Conservation (phyloP, 2,797 vertebrate genomes). For the Nyctalus aviator region DNA sequence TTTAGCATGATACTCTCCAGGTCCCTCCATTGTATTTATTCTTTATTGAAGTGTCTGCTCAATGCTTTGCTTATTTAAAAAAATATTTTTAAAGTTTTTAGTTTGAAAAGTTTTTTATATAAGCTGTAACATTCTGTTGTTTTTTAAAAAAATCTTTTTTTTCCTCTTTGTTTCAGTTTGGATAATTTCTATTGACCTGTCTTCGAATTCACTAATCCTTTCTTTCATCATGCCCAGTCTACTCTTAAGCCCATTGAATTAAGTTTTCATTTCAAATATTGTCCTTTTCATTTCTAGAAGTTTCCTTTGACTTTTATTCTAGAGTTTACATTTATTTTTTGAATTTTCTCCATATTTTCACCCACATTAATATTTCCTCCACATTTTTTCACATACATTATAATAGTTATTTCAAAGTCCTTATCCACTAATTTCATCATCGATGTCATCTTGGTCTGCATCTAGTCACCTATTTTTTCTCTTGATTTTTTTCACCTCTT, state of each 20-base stretch:
- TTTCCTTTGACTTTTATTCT: background rate
- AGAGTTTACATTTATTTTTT: background rate
- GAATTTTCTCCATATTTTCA: background rate
- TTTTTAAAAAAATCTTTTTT: background rate
- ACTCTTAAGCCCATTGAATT: background rate
- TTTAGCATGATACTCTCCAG: too few species aligned
- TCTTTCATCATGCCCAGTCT: background rate
- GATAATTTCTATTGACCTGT: background rate
- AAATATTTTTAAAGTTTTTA: background rate
- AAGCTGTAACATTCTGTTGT: background rate
- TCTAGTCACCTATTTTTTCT: background rate
- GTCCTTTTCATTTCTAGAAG: background rate
- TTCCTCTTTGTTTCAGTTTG: background rate
- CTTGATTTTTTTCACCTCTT: background rate
- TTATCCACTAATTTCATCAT: background rate
- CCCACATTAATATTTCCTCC: background rate
- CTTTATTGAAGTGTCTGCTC: background rate
- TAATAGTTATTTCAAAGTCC: background rate
- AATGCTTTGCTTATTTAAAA: background rate
- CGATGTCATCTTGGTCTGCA: background rate
- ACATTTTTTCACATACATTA: background rate
- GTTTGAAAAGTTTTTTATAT: background rate
- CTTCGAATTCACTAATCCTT: background rate
- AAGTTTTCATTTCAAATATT: background rate
- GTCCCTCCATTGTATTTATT: background rate